Base-by-base conservation (phyloP, 2,113 vertebrate genomes). In the Andinoacara biseriatus region DNA sequence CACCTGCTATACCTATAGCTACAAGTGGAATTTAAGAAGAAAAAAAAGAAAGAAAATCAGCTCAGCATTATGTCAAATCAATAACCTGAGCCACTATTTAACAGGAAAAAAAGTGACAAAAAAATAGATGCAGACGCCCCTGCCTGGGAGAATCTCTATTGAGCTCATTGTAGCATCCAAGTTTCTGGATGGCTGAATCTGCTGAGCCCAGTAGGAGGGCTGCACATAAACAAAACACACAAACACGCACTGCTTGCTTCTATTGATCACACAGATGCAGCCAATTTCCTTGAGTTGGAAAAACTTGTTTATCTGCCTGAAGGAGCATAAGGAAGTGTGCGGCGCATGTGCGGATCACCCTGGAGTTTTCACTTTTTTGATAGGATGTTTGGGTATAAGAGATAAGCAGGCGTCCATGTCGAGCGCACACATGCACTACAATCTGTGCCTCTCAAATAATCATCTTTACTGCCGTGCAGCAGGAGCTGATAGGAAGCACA, bases 251-350 rank as follows among this genome's bases (percentile, higher is more conserved):
- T 13, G 33, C 61, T 22, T 46, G 74, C 65, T 76, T 80, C 18
- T 85, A 80, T 85, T 78, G 80, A 86, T 85, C 74, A 72, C 83
- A 74, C 38, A 80, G 82, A 82, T 84, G 80, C 58, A 80, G 88
- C 78, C 80, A 58, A 87, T 87, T 86, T 84, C 86, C 46, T 77
- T n/a, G 26, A 82, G 85, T 67, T 85, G 74, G 76, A 59, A 79
- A 84, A 90, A 88, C 77, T 43, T 81, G 79, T 85, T 85, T 84
- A 80, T 92, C 80, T 76, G 60, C 58, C 74, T 58, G 74, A 79
- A 65, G 82, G 58, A 69, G 46, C 11, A 56, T 7, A 72, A 56
- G 58, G 43, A 52, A 65, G 74, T 76, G 74, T 78, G 86, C 40
- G 31, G 57, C 2, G 14, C 33, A 58, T 59, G 54, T 83, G 2